These are phyloP conservation scores for Belonocnema kinseyi DNA, from an alignment of 1,140 invertebrate genomes.

Conservation along the genomic window DNA sequence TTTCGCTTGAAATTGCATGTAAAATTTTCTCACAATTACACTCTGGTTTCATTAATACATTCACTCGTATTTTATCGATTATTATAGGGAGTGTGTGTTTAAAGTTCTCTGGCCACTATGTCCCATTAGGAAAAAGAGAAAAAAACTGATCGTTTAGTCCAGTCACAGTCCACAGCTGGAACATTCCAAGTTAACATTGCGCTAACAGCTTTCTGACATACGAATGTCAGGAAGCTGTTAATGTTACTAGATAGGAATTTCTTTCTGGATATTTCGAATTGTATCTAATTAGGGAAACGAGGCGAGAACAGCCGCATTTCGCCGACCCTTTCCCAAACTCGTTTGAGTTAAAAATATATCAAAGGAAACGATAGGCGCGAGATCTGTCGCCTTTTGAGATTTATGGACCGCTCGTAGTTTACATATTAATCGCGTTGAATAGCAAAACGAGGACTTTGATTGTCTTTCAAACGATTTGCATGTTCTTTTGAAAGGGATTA, in stretches of 20 bases:
- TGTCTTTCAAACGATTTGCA: neutral
- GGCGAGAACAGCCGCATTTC: constrained; percentile 23
- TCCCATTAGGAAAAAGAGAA: no score
- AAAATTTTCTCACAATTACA: no score
- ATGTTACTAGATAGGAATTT: constrained; percentile 4
- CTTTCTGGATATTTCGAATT: constrained; percentile 11
- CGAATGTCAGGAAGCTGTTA: constrained; percentile 24
- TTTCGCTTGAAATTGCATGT: no score
- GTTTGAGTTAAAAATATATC: constrained; percentile 27
- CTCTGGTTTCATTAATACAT: no score
- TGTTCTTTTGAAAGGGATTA: neutral
- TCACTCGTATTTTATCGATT: no score
- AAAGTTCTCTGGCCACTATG: neutral
- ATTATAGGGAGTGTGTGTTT: neutral
- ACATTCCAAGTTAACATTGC: constrained; percentile 10
- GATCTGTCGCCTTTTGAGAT: constrained; percentile 3
- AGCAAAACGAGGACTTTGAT: constrained; percentile 5
- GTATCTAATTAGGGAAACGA: constrained; percentile 31
- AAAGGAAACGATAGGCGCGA: constrained; percentile 10
- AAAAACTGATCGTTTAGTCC: neutral
- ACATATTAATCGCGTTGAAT: constrained; percentile 8
- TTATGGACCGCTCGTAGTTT: neutral
- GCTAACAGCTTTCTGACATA: constrained; percentile 26
- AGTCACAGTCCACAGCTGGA: constrained; percentile 11
- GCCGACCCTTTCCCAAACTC: constrained; percentile 14